Evolutionary conservation across 2,797 vertebrate species (phyloP), one percentile per base, ranked within the genome.

Genomic region (Crocidura indochinensis): DNA sequence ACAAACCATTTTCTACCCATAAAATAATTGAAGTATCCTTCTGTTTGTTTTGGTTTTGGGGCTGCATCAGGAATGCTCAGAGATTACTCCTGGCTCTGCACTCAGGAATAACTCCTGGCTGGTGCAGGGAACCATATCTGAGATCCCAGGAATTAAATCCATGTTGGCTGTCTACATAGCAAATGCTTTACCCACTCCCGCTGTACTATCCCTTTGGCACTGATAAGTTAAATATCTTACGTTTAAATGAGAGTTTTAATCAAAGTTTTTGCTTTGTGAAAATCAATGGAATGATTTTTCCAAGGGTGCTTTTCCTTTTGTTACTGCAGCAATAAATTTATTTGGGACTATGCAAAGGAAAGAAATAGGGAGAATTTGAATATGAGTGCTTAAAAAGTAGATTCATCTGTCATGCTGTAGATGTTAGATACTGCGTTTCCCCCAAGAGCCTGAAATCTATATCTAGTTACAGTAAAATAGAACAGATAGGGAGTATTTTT

Each of bases 1-100:
- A 77, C 73, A 89, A 87, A 93, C 22, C 83, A 47, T 92, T 95
- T 95, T 95, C 78, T 49, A 46, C 24, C 24, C 8, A 56, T 68
- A 15, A 85, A 79, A 71, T 47, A 46, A 93, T 24, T 86, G 46
- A 85, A 92, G 76, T 87, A 47, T 64, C 90, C 96, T 38, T 38
- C 5, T 38, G 38, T 38, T 38, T 38, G 38, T 38, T 38, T 38
- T 38, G 38, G 38, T 38, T 38, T 38, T 2, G 38, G 38, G 38
- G 38, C 38, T 38, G 38, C 38, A 38, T 38, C 31, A 84, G 1
- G 64, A 74, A 38, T 38, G 38, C 38, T 38, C 38, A 38, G 38
- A 38, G 38, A 38, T 38, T 38, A 38, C 38, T 38, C 38, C 38
- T 38, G 38, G 38, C 38, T 38, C 38, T 38, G 38, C 38, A 38